Evolutionary conservation across 2,797 vertebrate species (phyloP).

Genomic region (Cossypha caffra): DNA sequence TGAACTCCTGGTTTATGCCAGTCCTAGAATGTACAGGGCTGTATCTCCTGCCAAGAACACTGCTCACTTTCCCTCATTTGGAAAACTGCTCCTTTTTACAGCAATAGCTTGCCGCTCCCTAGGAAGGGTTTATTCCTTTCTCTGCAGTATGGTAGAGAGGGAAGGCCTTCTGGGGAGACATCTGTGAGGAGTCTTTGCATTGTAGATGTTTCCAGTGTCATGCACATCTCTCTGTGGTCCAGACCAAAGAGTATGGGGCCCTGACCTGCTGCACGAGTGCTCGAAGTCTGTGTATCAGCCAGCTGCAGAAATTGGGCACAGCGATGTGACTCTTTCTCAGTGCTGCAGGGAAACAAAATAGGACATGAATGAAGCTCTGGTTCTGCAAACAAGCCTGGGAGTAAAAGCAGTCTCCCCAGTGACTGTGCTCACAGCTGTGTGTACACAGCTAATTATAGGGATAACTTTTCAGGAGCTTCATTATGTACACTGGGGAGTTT

Average conservation of each 20-base stretch:
- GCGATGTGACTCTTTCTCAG: not conserved
- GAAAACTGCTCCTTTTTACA: not conserved
- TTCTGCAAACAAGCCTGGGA: conserved; percentile 16
- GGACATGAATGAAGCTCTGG: not conserved
- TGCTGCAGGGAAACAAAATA: conserved; percentile 27
- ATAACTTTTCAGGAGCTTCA: conserved; percentile 39
- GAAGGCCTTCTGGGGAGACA: not conserved
- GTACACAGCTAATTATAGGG: conserved; percentile 57
- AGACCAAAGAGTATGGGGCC: not conserved
- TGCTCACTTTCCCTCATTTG: not conserved
- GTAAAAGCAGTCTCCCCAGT: not conserved
- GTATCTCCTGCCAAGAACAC: not conserved
- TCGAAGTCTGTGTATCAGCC: not conserved
- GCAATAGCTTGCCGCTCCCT: not conserved
- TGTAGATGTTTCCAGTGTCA: not conserved
- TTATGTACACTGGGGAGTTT: not conserved
- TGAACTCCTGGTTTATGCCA: not conserved
- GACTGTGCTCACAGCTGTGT: not conserved
- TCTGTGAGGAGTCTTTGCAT: not conserved
- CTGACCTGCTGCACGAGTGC: not conserved
- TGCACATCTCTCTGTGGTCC: not conserved
- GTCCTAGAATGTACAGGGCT: not conserved
- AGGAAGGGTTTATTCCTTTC: not conserved
- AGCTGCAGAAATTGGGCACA: not conserved
- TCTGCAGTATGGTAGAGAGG: not conserved